A percentile compares a stretch with the other conserved stretches of the same genome.
phyloP scores from a whole-genome alignment of 2,888 invertebrate genomes.

The Aethes cnicana region DNA sequence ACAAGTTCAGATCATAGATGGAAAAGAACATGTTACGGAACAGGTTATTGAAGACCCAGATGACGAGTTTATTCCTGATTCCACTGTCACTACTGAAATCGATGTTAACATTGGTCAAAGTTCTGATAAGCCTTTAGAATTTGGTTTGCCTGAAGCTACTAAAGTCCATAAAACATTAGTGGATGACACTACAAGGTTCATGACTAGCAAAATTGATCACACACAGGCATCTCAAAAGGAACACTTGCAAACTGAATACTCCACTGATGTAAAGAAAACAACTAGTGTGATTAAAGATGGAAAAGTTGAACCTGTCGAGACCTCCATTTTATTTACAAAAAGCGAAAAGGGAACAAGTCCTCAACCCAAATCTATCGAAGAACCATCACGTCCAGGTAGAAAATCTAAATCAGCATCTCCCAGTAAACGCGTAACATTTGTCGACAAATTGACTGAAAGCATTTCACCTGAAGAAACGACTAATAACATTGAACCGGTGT shows the following conservation, averaged over 20 bases:
- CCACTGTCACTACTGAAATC: constrained; percentile 55
- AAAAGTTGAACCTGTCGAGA: neutral
- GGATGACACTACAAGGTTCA: constrained; percentile 31
- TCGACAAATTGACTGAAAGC: constrained; percentile 28
- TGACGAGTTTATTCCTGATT: constrained; percentile 65
- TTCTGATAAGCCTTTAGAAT: too few relatives aligned
- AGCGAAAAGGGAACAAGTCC: constrained; percentile 4
- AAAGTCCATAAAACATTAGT: constrained; percentile 12
- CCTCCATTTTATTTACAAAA: neutral
- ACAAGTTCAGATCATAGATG: constrained; percentile 38
- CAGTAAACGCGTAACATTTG: constrained; percentile 30
- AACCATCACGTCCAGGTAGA: constrained; percentile 5
- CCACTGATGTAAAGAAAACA: neutral
- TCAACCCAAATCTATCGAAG: neutral
- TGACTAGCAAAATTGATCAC: constrained; percentile 34
- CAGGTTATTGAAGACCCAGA: constrained; percentile 40
- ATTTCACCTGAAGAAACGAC: constrained; percentile 9
- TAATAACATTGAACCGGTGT: constrained; percentile 11
- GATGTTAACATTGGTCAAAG: constrained; percentile 47
- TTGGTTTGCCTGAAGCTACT: constrained; percentile 27
- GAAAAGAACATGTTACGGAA: constrained; percentile 41
- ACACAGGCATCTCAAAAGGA: constrained; percentile 13
- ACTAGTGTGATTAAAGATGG: neutral
- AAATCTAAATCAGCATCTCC: constrained; percentile 31
- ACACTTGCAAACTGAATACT: constrained; percentile 15